A percentile compares a stretch with the other conserved stretches of the same genome.
phyloP scores from a whole-genome alignment of 2,113 vertebrate species.

The Engystomops pustulosus region DNA sequence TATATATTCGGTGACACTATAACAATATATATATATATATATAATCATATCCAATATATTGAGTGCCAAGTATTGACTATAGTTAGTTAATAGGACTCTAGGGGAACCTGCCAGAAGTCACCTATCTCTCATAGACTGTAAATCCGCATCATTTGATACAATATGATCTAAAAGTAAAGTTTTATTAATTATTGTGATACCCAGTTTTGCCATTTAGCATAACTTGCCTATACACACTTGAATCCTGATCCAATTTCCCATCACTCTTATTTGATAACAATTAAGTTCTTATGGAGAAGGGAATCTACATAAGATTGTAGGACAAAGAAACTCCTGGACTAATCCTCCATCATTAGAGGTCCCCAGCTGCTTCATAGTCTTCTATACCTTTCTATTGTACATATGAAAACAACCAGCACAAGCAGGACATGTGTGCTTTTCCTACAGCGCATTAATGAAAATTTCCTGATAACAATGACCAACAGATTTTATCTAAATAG shows the following conservation, averaged over 20 bases:
- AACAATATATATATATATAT: too few species aligned
- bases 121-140: too few species aligned
- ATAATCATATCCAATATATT: too few species aligned
- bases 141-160: too few species aligned
- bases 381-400: background rate
- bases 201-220: background rate
- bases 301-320: background rate
- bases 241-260: background rate
- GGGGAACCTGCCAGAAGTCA: too few species aligned
- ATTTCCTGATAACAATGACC: too few species aligned
- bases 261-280: background rate
- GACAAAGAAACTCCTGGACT: background rate
- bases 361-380: background rate
- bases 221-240: background rate
- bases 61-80: too few species aligned
- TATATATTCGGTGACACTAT: too few species aligned
- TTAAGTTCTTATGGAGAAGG: background rate
- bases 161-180: too few species aligned
- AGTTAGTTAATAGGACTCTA: too few species aligned
- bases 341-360: background rate
- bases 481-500: too few species aligned
- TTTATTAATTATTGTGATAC: too few species aligned
- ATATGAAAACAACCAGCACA: background rate
- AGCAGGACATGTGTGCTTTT: background rate
- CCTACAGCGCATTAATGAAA: background rate